Percentiles rank a stretch among this genome's conserved stretches.
Conservation (phyloP, 2,797 vertebrate species). For the Mallotus villosus region DNA sequence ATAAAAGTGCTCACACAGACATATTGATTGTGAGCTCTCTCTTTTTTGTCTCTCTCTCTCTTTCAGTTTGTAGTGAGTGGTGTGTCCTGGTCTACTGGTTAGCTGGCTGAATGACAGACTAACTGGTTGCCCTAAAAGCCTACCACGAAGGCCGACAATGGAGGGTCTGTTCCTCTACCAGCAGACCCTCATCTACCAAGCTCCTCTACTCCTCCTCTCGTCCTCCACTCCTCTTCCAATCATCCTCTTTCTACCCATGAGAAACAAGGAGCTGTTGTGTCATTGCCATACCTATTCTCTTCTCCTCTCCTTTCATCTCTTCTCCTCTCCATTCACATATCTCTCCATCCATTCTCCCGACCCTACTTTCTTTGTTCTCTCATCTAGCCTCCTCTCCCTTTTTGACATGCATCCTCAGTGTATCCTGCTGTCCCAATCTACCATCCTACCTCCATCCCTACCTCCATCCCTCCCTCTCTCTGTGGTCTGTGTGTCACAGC, state of each 20-base stretch:
- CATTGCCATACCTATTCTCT: not conserved
- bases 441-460: too few species aligned
- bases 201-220: not conserved
- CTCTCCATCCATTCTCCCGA: not conserved
- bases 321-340: not conserved
- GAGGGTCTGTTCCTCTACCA: too few species aligned
- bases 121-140: not conserved
- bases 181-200: not conserved
- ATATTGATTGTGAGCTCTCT: slow-evolving; percentile 41
- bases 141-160: not conserved
- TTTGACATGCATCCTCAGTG: too few species aligned
- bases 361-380: not conserved
- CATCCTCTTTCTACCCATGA: not conserved
- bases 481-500: slow-evolving; percentile 10
- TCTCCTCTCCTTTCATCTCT: not conserved
- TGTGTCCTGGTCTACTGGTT: slow-evolving; percentile 5
- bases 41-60: slow-evolving; percentile 18
- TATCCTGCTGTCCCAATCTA: too few species aligned
- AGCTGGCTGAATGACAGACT: not conserved
- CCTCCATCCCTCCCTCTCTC: too few species aligned
- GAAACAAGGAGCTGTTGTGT: too few species aligned
- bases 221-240: not conserved
- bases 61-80: not conserved
- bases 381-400: not conserved
- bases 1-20: slow-evolving; percentile 36